A percentile compares a stretch with the other conserved stretches of the same genome.
Evolutionary conservation across 1,140 invertebrate species (phyloP).

Genomic region (Battus philenor): DNA sequence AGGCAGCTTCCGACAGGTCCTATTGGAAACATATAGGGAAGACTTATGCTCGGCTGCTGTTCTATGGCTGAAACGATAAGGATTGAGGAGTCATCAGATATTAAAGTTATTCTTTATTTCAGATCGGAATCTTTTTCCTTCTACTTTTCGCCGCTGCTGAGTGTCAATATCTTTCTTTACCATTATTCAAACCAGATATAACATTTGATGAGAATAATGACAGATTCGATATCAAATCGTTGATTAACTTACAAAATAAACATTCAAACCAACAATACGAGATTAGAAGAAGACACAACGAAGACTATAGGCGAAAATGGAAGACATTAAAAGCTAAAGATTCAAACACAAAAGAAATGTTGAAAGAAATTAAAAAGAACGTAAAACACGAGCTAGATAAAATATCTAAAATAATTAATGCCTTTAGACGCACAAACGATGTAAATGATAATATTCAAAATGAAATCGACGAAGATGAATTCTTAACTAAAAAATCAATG

Average conservation of each 20-base stretch:
- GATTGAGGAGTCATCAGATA: no score
- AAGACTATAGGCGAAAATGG: background rate
- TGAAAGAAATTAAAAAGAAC: background rate
- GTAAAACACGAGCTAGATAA: background rate
- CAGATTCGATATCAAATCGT: constrained; percentile 31
- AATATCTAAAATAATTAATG: background rate
- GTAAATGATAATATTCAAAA: background rate
- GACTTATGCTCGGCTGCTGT: no score
- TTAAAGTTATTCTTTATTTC: constrained; percentile 12
- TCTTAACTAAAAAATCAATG: background rate
- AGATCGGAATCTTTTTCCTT: constrained; percentile 14
- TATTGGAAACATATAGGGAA: no score
- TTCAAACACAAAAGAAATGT: background rate
- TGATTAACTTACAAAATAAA: constrained; percentile 24
- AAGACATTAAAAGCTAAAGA: background rate
- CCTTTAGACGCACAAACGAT: background rate
- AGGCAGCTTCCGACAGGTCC: no score
- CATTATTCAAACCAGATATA: constrained; percentile 26
- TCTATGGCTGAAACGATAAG: no score
- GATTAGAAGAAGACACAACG: background rate
- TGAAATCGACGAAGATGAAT: background rate
- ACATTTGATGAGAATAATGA: constrained; percentile 29
- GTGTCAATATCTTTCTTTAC: constrained; percentile 19
- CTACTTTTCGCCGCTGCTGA: constrained; percentile 11
- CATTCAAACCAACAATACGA: no score